Conservation (phyloP, 1,140 invertebrate genomes). For the Colletes latitarsis region DNA sequence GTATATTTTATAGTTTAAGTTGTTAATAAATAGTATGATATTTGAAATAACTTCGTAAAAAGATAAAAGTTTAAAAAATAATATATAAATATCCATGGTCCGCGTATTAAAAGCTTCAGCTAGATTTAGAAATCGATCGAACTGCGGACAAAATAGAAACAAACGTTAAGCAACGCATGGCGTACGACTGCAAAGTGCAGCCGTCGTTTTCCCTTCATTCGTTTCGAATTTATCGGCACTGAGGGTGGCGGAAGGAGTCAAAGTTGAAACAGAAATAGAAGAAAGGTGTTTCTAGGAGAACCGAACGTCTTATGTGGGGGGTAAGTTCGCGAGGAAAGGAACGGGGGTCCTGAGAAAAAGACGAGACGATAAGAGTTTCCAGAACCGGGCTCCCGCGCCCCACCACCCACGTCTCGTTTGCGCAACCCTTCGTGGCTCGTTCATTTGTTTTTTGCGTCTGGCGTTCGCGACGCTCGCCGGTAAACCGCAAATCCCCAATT, state of each 20-base stretch:
- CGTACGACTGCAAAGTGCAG: conserved; percentile 1
- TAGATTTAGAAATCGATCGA: too few species aligned
- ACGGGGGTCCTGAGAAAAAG: conserved; percentile 5
- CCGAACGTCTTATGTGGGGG: background rate
- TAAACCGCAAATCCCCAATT: background rate
- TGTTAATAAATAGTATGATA: too few species aligned
- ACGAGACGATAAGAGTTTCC: conserved; percentile 42
- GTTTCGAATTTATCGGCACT: conserved; percentile 66
- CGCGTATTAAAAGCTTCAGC: too few species aligned
- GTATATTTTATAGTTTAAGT: too few species aligned
- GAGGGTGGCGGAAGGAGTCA: background rate
- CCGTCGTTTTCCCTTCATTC: conserved; percentile 68
- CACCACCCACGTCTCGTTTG: background rate
- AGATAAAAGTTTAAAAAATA: too few species aligned
- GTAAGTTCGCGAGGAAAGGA: conserved; percentile 19
- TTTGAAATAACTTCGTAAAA: too few species aligned
- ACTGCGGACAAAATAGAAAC: conserved; percentile 19
- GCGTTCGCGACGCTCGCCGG: conserved; percentile 59
- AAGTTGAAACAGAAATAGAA: conserved; percentile 48
- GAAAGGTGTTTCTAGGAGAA: conserved; percentile 36
- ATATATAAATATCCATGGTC: too few species aligned
- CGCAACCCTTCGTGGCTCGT: conserved; percentile 38
- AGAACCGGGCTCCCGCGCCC: conserved; percentile 45
- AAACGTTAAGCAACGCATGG: conserved; percentile 25
- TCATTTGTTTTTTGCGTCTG: conserved; percentile 69